Base-by-base conservation (phyloP, 2,113 vertebrate genomes). In the Psophia crepitans region DNA sequence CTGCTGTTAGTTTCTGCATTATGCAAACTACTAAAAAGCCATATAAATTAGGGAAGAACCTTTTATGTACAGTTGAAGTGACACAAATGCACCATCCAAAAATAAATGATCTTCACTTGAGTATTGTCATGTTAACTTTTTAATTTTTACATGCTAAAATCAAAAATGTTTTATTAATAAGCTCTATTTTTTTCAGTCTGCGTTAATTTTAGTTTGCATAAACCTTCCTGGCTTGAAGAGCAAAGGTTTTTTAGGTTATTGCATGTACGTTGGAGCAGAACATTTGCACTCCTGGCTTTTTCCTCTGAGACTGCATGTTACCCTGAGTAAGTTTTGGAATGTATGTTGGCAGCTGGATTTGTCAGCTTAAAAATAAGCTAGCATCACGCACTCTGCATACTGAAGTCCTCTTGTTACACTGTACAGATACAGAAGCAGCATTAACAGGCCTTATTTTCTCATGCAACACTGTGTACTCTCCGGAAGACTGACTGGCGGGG, bases 21-120 rank as follows among this genome's bases (percentile, higher is more conserved):
- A 89, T 86, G 94, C 93, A 96, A 87, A 87, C 66, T 77, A 66
- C 53, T 95, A 85, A 95, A 97, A 92, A 97, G 89, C 90, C 56
- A 23, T 48, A 43, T 90, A 89, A 97, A 96, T 90, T 88, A 97
- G 90, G 64, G 73, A 93, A 95, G 89, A 86, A 69, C 51, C 80
- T 97, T 92, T 91, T 92, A 94, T 64, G 87, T 71, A 57, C 76
- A 91, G 91, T 20, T 84, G 79, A 97, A 87, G 76, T 88, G 95
- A 93, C 91, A 93, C 90, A 90, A 92, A 93, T 73, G 51, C 74
- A 79, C 56, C 51, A 2, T 54, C 63, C 87, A 83, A 89, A 83
- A 97, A 96, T 87, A 95, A 95, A 79, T 84, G 87, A 93, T 89
- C 84, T 95, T 86, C 56, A 35, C 46, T 80, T 78, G 28, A 28